phyloP scores from a whole-genome alignment of 2,888 invertebrate species.

The Endotricha flammealis region DNA sequence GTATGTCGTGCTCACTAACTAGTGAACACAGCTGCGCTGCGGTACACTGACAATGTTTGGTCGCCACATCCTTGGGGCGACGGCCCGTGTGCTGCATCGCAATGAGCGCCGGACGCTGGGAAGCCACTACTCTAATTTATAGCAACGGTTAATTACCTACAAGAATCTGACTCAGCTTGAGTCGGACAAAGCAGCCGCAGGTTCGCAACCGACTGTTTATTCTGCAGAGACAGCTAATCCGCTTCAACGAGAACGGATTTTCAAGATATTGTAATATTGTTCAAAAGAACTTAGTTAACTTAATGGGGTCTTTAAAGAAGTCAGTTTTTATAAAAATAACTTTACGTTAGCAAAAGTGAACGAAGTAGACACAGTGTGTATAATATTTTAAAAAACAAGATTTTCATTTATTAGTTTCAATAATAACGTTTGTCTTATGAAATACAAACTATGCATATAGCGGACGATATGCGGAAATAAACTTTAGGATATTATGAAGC shows the following conservation, averaged over 20 bases:
- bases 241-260: background rate
- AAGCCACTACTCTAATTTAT: slow-evolving; percentile 19
- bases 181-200: background rate
- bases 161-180: slow-evolving; percentile 16
- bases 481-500: no score
- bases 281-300: no score
- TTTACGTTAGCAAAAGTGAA: no score
- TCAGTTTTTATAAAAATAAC: no score
- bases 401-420: no score
- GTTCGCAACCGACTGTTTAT: background rate
- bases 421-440: no score
- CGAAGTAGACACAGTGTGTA: no score
- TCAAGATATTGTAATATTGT: no score
- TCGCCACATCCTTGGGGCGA: slow-evolving; percentile 46
- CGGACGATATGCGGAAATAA: no score
- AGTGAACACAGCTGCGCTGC: slow-evolving; percentile 63
- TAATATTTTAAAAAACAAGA: no score
- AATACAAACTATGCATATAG: no score
- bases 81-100: slow-evolving; percentile 16
- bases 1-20: slow-evolving; percentile 56
- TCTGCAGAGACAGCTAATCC: background rate
- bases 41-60: slow-evolving; percentile 67
- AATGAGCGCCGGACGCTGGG: slow-evolving; percentile 13
- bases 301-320: no score
- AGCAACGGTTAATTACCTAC: slow-evolving; percentile 21